Base-by-base conservation (phyloP, 2,888 invertebrate genomes). In the Agrilus cyanescens region DNA sequence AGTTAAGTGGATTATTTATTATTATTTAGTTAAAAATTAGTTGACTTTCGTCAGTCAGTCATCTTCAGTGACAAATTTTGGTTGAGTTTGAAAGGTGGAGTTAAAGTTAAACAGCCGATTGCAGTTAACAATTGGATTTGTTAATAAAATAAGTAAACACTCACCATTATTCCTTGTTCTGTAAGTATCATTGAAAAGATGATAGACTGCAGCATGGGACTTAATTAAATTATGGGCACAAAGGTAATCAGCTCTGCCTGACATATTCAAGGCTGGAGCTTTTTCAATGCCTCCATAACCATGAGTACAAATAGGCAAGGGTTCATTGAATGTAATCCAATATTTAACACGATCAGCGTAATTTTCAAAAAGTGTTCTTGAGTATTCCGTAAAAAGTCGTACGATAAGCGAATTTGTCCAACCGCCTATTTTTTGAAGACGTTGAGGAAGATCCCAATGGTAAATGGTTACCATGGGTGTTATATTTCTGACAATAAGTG, bases 401-500 rank as follows among this genome's bases (percentile, higher is more conserved):
- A 43, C 33, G 13, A 45, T 63, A 50, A 67, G 13, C 12, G 45
- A 41, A 33, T 46, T 54, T 35, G 30, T 45, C 48, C 44, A 50
- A 5, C 51, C 50, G 12, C 49, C 52, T 8, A 47, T n/a, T 2
- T 48, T 37, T 34, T 48, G 46, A 8, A 76, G 57, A 3, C 52
- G 39, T 53, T 76, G 73, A 0, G 79, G 79, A 41, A 78, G 63
- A 53, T 80, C 78, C 75, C 76, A 79, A 54, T 82, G 80, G 65
- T 78, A 79, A 59, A 81, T 67, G 0, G 79, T 80, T 4, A 77
- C 71, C 44, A 77, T 57, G 0, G 83, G 81, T 41, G 64, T 55
- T 37, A 85, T 78, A 62, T 3, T 51, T 39, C 54, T 54, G 18
- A 36, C 41, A 8, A 66, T 46, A 3, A 83, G 63, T 50, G 72